Evolutionary conservation across 2,113 vertebrate genomes (phyloP).

Genomic region (Mirounga angustirostris): DNA sequence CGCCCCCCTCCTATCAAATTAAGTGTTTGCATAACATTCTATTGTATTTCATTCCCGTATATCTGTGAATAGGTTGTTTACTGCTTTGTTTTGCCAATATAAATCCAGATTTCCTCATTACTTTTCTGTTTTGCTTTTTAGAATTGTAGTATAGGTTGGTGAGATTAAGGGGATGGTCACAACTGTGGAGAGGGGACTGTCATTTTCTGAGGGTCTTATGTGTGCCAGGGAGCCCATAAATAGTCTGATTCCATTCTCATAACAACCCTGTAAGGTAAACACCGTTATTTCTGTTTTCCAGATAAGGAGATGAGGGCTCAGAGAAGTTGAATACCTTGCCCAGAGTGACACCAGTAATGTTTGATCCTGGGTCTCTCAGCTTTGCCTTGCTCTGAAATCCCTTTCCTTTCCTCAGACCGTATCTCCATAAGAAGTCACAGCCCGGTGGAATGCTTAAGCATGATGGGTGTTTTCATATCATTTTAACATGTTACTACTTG

Average conservation of each 20-base stretch:
- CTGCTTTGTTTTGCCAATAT: neutral
- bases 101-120: neutral
- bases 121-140: neutral
- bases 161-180: neutral
- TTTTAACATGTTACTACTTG: neutral
- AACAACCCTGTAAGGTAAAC: neutral
- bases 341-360: neutral
- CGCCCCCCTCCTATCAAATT: no score
- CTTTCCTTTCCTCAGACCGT: neutral
- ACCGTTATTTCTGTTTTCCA: neutral
- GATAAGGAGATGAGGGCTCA: neutral
- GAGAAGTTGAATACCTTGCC: neutral
- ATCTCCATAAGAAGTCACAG: no score
- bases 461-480: neutral
- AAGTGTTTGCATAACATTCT: neutral
- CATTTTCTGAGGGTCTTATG: neutral
- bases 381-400: neutral
- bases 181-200: neutral
- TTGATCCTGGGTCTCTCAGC: neutral
- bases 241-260: neutral
- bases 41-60: rapidly evolving
- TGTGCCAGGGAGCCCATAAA: neutral
- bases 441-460: neutral
- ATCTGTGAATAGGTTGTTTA: neutral
- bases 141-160: neutral